Base-by-base conservation (phyloP, 2,113 vertebrate species). In the Cacatua alba region DNA sequence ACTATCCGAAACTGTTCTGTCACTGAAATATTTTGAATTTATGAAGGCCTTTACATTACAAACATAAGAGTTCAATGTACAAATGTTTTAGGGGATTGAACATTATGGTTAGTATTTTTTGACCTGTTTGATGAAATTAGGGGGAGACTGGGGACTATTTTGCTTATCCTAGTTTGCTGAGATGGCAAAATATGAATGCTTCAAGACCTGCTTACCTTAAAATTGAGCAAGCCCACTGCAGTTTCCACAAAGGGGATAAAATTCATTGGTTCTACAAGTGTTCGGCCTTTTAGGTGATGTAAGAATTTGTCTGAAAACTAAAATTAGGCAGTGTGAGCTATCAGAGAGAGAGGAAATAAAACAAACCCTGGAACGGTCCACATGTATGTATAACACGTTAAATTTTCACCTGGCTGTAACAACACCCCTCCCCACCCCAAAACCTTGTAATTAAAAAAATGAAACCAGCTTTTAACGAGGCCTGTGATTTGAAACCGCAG, bases 171-270 rank as follows among this genome's bases (percentile, higher is more conserved):
- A n/a, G 72, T 75, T 62, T 82, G 76, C 72, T 90, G 86, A 94
- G 33, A 75, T 83, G 82, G 83, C 86, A 95, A 96, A 96, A 96
- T 23, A 68, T 31, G 74, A 95, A 87, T 77, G 81, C 96, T 92
- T 94, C 43, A 92, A 86, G 75, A 85, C 81, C 86, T 93, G 93
- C 98, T 99, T 99, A 99, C 99, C 99, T 99, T 99, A 98, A 99
- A 99, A 98, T 99, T 99, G 97, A 99, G 99, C 97, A 99, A 98
- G 94, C 99, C 99, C 98, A 98, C 96, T 96, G 99, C 99, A 57
- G 99, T 99, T 98, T 99, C 99, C 98, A 99, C 99, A 98, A 99
- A 99, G 97, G 99, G 99, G 98, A 99, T 98, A 97, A 99, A 98
- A 98, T 99, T 98, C 96, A 99, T 97, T 96, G 99, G 99, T 96